Evolutionary conservation across 2,888 invertebrate genomes (phyloP).

Genomic region (Papilio protenor): DNA sequence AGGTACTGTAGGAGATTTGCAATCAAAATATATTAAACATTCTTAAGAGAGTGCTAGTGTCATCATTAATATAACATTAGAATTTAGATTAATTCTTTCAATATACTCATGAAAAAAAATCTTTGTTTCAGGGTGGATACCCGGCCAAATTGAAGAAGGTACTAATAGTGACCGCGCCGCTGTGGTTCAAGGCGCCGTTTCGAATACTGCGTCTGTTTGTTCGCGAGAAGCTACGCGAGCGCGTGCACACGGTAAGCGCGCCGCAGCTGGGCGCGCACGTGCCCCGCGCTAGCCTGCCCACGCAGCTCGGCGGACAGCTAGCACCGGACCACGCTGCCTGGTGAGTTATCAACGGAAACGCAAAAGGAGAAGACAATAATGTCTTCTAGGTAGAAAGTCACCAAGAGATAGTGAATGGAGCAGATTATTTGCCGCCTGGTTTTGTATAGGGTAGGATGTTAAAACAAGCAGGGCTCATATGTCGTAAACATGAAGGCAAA

Average conservation of each 20-base stretch:
- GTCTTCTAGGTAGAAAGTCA: background rate
- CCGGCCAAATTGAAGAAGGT: slow-evolving; percentile 99
- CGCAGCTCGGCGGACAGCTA: slow-evolving; percentile 94
- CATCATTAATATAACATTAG: no score
- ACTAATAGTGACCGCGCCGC: slow-evolving; percentile 97
- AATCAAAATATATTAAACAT: no score
- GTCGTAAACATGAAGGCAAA: no score
- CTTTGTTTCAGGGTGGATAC: slow-evolving; percentile 92
- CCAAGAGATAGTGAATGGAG: no score
- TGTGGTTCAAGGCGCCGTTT: slow-evolving; percentile 99
- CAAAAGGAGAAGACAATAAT: no score
- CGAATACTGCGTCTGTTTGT: slow-evolving; percentile 97
- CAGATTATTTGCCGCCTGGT: no score
- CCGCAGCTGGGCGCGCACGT: slow-evolving; percentile 95
- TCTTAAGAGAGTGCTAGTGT: background rate
- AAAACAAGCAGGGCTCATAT: no score
- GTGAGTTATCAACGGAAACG: slow-evolving; percentile 75
- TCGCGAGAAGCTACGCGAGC: slow-evolving; percentile 96
- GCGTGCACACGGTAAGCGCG: slow-evolving; percentile 97
- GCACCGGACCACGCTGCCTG: slow-evolving; percentile 95
- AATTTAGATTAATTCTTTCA: background rate
- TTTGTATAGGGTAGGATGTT: no score
- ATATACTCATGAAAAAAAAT: background rate
- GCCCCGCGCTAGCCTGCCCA: slow-evolving; percentile 94
- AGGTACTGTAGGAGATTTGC: background rate